Evolutionary conservation across 2,113 vertebrate species (phyloP).

Genomic region (Rhabdornis inornatus): DNA sequence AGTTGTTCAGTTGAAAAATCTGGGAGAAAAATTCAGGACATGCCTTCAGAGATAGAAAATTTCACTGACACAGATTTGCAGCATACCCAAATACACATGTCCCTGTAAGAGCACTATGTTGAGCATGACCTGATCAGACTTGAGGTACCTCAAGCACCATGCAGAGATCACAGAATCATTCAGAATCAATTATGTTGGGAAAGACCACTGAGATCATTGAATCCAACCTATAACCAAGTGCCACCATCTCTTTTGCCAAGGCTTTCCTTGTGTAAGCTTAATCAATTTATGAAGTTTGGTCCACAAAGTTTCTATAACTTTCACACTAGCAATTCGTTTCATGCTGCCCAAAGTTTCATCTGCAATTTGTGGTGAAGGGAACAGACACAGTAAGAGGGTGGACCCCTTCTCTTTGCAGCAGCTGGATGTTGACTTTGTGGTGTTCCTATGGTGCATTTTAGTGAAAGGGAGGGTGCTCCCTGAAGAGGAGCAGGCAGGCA

Average conservation of each 20-base stretch:
- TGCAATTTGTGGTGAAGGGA: neutral
- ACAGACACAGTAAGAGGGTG: neutral
- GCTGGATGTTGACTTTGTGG: neutral
- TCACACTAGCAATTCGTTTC: neutral
- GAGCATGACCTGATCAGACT: neutral
- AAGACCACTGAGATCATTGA: neutral
- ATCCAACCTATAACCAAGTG: rapidly evolving
- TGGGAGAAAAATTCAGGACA: neutral
- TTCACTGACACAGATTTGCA: neutral
- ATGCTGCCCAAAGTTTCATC: neutral
- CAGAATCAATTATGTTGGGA: neutral
- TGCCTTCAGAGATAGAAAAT: neutral
- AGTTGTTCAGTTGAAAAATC: neutral
- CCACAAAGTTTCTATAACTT: neutral
- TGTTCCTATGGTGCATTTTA: neutral
- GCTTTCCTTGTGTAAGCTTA: neutral
- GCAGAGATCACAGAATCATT: neutral
- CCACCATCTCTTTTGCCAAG: neutral
- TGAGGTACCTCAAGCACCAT: neutral
- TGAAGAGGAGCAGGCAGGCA: neutral
- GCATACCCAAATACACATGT: neutral
- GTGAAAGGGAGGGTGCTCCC: neutral
- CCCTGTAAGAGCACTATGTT: neutral
- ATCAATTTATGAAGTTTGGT: neutral
- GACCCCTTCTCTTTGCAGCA: neutral